Conservation (phyloP, 2,113 vertebrate genomes). For the Protomyctophum bolini region DNA sequence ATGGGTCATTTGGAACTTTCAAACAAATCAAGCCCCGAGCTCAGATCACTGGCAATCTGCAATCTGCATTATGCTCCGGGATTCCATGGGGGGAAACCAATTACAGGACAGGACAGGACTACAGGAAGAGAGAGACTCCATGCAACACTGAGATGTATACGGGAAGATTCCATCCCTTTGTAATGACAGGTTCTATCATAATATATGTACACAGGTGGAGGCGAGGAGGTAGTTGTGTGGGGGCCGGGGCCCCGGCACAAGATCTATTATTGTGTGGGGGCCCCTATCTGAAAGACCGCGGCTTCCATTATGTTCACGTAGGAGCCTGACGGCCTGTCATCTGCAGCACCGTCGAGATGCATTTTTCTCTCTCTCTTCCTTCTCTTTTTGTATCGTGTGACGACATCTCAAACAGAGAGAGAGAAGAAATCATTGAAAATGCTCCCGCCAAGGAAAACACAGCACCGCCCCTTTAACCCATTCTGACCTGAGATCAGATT, state of each 20-base stretch:
- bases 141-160: constrained; percentile 2
- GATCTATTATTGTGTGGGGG: constrained; percentile 2
- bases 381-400: constrained; percentile 1
- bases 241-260: constrained; percentile 4
- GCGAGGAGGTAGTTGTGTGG: constrained; percentile 12
- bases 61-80: constrained; percentile 44
- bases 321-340: constrained; percentile 22
- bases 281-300: background rate
- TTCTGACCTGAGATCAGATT: no score
- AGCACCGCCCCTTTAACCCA: constrained; percentile 31
- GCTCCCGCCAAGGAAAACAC: constrained; percentile 22
- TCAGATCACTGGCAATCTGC: constrained; percentile 74
- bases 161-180: constrained; percentile 12
- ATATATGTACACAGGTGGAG: constrained; percentile 21
- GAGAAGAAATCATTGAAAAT: constrained; percentile 24
- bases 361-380: background rate
- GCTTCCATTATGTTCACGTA: constrained; percentile 20
- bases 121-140: constrained; percentile 31
- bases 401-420: constrained; percentile 1
- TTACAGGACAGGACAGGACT: constrained; percentile 37
- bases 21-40: constrained; percentile 81
- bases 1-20: constrained; percentile 83
- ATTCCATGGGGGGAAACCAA: constrained; percentile 44
- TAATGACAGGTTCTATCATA: constrained; percentile 29
- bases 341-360: constrained; percentile 8